phyloP scores from a whole-genome alignment of 2,888 invertebrate species.

The Macrosiphum euphorbiae region DNA sequence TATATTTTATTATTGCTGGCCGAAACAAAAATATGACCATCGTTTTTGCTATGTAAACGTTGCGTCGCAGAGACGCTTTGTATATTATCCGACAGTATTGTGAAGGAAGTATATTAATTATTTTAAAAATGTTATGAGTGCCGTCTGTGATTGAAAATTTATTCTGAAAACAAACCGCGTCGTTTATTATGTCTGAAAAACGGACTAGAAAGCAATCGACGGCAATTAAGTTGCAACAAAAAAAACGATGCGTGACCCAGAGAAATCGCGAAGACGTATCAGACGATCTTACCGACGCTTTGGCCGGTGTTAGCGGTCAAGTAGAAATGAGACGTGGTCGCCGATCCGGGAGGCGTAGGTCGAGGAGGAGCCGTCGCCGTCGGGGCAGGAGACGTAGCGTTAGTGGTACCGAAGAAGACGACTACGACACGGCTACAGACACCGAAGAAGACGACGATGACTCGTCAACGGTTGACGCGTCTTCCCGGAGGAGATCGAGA shows the following conservation, averaged over 20 bases:
- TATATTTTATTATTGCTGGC: too few species aligned
- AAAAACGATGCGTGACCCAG: too few species aligned
- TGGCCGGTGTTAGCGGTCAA: background rate
- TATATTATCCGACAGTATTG: too few species aligned
- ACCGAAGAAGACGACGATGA: background rate
- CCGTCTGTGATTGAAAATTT: too few species aligned
- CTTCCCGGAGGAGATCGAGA: background rate
- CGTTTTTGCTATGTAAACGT: too few species aligned
- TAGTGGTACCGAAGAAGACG: background rate
- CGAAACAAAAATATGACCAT: too few species aligned
- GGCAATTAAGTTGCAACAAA: too few species aligned
- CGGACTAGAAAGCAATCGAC: background rate
- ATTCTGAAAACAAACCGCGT: too few species aligned
- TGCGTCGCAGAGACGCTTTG: too few species aligned
- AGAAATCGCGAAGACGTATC: background rate
- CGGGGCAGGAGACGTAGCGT: background rate
- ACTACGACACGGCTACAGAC: background rate
- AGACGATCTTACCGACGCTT: background rate
- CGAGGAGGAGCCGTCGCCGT: background rate
- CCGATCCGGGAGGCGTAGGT: background rate
- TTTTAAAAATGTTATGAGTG: too few species aligned
- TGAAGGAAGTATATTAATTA: too few species aligned
- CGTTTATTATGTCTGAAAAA: background rate
- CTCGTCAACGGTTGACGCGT: background rate
- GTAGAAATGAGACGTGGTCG: background rate